Conservation (phyloP, 2,797 vertebrate species). For the Gorsachius magnificus region DNA sequence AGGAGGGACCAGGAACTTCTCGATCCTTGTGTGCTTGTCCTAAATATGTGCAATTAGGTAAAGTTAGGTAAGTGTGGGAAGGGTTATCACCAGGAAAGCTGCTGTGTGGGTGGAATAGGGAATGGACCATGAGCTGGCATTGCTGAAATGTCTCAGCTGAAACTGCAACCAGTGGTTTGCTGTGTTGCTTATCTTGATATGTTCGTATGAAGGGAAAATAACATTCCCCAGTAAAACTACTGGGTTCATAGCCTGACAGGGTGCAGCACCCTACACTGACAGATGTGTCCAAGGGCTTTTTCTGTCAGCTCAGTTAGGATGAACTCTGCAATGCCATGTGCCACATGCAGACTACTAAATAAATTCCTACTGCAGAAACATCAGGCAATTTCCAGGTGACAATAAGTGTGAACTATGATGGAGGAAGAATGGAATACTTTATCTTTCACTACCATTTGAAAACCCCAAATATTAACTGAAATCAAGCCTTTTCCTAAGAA, state of each 20-base stretch:
- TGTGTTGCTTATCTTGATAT: not conserved
- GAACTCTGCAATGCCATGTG: not conserved
- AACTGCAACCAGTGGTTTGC: not conserved
- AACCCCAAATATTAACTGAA: not conserved
- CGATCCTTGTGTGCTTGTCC: not conserved
- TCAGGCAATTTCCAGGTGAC: not conserved
- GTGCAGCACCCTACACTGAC: not conserved
- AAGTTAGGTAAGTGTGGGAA: not conserved
- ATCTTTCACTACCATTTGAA: not conserved
- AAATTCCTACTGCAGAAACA: not conserved
- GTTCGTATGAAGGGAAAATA: not conserved
- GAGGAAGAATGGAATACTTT: not conserved
- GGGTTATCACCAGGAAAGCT: not conserved
- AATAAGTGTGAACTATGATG: not conserved
- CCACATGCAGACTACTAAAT: not conserved
- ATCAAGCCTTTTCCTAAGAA: not conserved
- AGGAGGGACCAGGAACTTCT: not conserved
- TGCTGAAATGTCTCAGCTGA: conserved; percentile 7
- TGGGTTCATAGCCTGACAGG: not conserved
- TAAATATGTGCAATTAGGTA: not conserved
- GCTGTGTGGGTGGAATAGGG: not conserved
- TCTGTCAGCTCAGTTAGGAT: not conserved
- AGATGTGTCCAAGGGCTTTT: not conserved
- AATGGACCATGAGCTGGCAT: not conserved
- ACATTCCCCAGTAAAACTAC: not conserved